Base-by-base conservation (phyloP, 2,113 vertebrate species). In the Varanus salvator region DNA sequence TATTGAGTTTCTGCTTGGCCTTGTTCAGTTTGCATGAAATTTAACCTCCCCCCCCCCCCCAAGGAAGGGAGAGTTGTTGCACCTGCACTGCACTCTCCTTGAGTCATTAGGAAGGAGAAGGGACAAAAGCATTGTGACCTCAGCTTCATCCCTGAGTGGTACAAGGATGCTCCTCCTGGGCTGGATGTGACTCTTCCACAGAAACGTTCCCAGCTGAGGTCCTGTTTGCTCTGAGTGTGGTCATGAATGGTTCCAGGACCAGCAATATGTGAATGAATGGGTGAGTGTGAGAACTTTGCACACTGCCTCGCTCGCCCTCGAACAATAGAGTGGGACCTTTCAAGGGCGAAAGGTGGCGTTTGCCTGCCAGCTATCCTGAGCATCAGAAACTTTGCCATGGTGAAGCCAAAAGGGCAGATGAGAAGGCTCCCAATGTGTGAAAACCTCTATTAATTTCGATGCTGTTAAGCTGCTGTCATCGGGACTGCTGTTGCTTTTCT, bases 261-360 rank as follows among this genome's bases (percentile, higher is more conserved):
- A 34, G 57, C 75, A 12, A 34, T 3, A 0, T 75, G 87, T 78
- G 4, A 90, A 14, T 57, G 87, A 52, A 50, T 86, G 69, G 87
- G 48, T 29, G 78, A 64, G 38, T 44, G 38, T 44, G n/a, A 82
- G 80, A n/a, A 72, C 68, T 23, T 17, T n/a, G 15, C 34, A 7
- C 34, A 25, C 34, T 69, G 34, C 29, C 21, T 71, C 31, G 9
- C 31, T 71, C 4, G 60, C 34, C 25, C 82, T 71, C 7, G 3
- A 11, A 68, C 44, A 87, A 77, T 11, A 23, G 23, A 21, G 27
- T 25, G n/a, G 17, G 21, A 77, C 86, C 85, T 50, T 86, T 87
- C 71, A 74, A 44, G 87, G 82, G 9, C 44, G 57, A 89, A 86
- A 85, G 75, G 85, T 84, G 69, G 12, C 57, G 21, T 88, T 52